These are phyloP conservation scores for Dipodomys stephensi DNA, from an alignment of 2,113 vertebrate species.

Conservation along the genomic window DNA sequence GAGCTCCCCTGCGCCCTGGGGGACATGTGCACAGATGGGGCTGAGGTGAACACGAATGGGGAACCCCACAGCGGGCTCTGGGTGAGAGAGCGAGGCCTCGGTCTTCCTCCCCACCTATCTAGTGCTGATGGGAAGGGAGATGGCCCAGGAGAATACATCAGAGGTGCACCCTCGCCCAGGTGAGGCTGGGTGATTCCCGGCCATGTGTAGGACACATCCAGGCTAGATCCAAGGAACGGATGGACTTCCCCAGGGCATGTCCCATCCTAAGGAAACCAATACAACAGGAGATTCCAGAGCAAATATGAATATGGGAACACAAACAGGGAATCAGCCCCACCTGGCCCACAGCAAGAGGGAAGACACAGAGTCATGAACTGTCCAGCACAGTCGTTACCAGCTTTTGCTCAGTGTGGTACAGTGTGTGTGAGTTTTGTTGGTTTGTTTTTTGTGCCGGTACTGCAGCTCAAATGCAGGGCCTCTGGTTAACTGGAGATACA, in stretches of 20 bases:
- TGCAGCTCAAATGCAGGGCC: background rate
- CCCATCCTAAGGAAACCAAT: background rate
- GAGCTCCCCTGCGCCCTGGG: fast-evolving
- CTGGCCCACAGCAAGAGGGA: background rate
- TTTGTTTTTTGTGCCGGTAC: background rate
- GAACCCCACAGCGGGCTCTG: background rate
- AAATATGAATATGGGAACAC: background rate
- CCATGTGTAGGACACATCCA: background rate
- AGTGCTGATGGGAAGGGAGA: background rate
- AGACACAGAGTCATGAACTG: background rate
- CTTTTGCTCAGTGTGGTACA: background rate
- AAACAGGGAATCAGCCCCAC: background rate
- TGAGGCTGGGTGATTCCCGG: background rate
- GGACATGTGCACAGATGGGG: fast-evolving
- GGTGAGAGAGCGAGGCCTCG: background rate
- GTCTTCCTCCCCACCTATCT: background rate
- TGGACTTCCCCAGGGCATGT: background rate
- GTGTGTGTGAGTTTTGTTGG: background rate
- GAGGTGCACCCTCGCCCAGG: background rate
- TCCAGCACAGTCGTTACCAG: background rate
- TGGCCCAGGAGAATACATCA: no score
- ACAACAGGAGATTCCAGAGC: background rate
- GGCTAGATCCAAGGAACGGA: background rate
- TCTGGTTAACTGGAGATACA: no score
- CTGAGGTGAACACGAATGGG: fast-evolving